These are phyloP conservation scores for Nothocercus nigrocapillus DNA, from an alignment of 2,113 vertebrate genomes.

Conservation along the genomic window DNA sequence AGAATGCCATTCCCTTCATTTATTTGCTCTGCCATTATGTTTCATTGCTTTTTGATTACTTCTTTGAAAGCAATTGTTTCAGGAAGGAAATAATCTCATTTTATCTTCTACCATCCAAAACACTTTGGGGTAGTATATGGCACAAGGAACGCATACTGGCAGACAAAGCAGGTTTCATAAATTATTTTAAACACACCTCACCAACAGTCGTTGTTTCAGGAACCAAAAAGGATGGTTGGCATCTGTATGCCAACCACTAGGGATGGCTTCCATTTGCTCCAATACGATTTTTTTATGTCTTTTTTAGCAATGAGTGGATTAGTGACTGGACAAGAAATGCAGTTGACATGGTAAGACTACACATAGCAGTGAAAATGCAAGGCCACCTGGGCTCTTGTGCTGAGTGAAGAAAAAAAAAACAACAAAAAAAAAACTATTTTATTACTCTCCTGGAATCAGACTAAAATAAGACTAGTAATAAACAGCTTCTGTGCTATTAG, in stretches of 20 bases:
- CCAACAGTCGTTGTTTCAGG: background rate
- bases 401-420: background rate
- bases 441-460: conserved; percentile 23
- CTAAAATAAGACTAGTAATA: conserved; percentile 47
- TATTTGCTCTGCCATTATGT: background rate
- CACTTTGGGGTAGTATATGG: background rate
- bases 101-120: background rate
- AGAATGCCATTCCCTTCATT: background rate
- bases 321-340: background rate
- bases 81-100: rapidly evolving
- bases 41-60: background rate
- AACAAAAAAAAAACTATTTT: background rate
- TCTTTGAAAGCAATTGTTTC: background rate
- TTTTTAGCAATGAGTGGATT: background rate
- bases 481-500: conserved; percentile 67
- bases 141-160: rapidly evolving
- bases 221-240: background rate
- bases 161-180: background rate
- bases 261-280: background rate
- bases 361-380: background rate
- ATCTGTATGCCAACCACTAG: rapidly evolving
- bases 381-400: background rate
- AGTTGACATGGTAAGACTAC: background rate
- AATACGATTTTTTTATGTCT: background rate
- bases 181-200: background rate